Conservation (phyloP, 2,888 invertebrate genomes). For the Brachylomia viminalis region DNA sequence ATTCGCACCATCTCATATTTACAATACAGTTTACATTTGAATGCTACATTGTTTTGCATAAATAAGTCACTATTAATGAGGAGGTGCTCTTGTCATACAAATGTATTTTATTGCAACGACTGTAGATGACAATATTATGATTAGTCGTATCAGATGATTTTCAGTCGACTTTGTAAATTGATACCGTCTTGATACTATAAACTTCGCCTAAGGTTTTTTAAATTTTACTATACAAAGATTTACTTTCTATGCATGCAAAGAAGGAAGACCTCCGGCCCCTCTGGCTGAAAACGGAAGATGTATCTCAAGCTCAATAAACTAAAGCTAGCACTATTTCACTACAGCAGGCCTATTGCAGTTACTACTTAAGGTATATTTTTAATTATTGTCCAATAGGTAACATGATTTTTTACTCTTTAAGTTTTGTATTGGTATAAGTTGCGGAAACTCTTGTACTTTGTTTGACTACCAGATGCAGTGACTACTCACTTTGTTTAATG, state of each 20-base stretch:
- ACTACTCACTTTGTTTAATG: not conserved
- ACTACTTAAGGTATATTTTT: constrained; percentile 20
- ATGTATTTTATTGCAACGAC: not conserved
- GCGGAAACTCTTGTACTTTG: constrained; percentile 34
- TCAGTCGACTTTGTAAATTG: not conserved
- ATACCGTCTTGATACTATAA: not conserved
- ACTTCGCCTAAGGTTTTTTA: too few species aligned
- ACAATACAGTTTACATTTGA: not conserved
- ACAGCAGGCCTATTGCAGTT: constrained; percentile 53
- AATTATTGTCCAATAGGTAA: constrained; percentile 36
- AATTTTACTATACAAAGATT: not conserved
- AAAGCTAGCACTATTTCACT: constrained; percentile 23
- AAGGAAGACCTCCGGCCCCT: too few species aligned
- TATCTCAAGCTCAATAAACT: constrained; percentile 33
- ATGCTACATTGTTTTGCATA: not conserved
- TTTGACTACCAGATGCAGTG: constrained; percentile 1
- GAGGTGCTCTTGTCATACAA: not conserved
- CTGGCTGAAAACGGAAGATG: not conserved
- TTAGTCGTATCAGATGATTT: not conserved
- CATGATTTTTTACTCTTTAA: constrained; percentile 21
- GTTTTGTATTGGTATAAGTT: constrained; percentile 41
- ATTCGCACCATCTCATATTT: not conserved
- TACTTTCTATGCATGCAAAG: not conserved
- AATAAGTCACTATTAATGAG: not conserved
- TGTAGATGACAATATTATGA: not conserved